These are phyloP conservation scores for Cheilosia scutellata DNA, from an alignment of 2,888 invertebrate species.

Conservation along the genomic window DNA sequence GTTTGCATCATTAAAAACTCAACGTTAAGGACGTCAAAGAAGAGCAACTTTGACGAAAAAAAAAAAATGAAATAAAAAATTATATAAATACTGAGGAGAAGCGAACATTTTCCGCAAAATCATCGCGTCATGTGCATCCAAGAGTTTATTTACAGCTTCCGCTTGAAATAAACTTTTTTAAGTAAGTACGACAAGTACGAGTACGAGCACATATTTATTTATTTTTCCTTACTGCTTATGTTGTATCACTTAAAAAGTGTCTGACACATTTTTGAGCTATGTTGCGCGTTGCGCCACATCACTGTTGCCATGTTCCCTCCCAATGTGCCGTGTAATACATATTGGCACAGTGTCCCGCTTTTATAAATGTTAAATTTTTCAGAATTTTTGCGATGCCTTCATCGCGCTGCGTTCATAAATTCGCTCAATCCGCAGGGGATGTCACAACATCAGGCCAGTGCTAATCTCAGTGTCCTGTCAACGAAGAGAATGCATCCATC, in stretches of 20 bases:
- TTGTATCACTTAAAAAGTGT: slow-evolving; percentile 51
- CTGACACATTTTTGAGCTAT: slow-evolving; percentile 63
- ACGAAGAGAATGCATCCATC: slow-evolving; percentile 28
- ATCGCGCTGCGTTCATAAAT: slow-evolving; percentile 59
- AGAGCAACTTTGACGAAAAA: slow-evolving; percentile 64
- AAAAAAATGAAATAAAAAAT: slow-evolving; percentile 10
- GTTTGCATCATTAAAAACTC: slow-evolving; percentile 72
- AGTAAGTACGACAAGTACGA: slow-evolving; percentile 20
- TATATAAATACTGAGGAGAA: slow-evolving; percentile 2
- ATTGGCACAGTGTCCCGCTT: slow-evolving; percentile 64
- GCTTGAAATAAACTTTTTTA: slow-evolving; percentile 74
- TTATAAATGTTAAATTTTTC: slow-evolving; percentile 66
- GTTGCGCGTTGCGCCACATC: slow-evolving; percentile 14
- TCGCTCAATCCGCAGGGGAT: slow-evolving; percentile 49
- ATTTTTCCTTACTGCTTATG: slow-evolving; percentile 32
- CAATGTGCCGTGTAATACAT: slow-evolving; percentile 41
- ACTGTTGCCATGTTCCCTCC: slow-evolving; percentile 29
- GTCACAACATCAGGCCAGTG: slow-evolving; percentile 37
- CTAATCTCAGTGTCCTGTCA: slow-evolving; percentile 60
- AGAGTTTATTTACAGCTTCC: slow-evolving; percentile 72
- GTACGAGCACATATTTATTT: slow-evolving; percentile 27
- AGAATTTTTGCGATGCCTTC: slow-evolving; percentile 34
- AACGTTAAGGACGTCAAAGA: slow-evolving; percentile 24
- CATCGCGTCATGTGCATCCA: slow-evolving; percentile 69
- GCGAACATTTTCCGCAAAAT: slow-evolving; percentile 49